Base-by-base conservation (phyloP, 2,797 vertebrate species). In the Lepilemur septentrionalis region DNA sequence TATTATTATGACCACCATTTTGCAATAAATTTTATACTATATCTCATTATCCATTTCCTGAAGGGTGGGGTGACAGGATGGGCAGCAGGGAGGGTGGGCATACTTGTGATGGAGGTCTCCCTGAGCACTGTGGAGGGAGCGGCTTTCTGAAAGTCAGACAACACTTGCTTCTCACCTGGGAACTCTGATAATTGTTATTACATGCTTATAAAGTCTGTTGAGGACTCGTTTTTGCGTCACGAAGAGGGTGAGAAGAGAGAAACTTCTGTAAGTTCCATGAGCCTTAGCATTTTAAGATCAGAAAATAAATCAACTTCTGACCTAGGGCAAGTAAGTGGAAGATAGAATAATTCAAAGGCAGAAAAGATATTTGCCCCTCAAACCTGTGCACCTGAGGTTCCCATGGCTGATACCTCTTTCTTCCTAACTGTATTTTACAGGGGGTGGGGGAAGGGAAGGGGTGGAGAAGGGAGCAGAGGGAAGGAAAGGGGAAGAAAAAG, bases 21-120 rank as follows among this genome's bases (percentile, higher is more conserved):
- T 98, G 95, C 97, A 97, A 97, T 97, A 98, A 99, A 98, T 98
- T 99, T 98, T 99, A 72, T 99, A 96, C n/a, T 73, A 0, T 25
- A n/a, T 81, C 88, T 61, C 65, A 15, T 63, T 41, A 25, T 80
- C 25, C 76, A 25, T 78, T 76, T 92, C 81, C 72, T 52, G n/a
- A 25, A 73, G 43, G 38, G 32, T 23, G 1, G 4, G 63, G 41
- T 25, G 15, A 7, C 75, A 11, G 57, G n/a, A 1, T 22, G 32
- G 52, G 35, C 15, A 14, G 23, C 32, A 50, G 38, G 41, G 73
- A 55, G 10, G 2, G 10, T 28, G 35, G 35, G 12, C 22, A 9
- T 14, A 43, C n/a, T 11, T 14, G 63, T 30, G 30, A 11, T 3
- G 1, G 13, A 80, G 10, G 15, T 65, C 57, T 55, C 17, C 30